Conservation (phyloP, 23 tunicate species). For the Diplosoma virens region DNA sequence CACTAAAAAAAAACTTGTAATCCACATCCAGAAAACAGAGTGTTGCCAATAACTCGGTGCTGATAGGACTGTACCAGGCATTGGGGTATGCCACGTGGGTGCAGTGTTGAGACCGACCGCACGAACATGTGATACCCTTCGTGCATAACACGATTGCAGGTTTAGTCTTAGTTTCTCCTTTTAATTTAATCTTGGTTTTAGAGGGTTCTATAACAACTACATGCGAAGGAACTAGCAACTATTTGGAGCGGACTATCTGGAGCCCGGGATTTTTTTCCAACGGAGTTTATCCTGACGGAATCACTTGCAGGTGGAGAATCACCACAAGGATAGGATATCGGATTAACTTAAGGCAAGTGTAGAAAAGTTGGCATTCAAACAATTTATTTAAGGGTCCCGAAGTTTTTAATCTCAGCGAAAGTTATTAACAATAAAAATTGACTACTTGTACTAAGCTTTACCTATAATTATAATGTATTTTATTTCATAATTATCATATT, state of each 20-base stretch:
- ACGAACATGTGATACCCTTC: too few relatives aligned
- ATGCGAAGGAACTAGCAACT: conserved; percentile 58
- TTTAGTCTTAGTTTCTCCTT: background rate
- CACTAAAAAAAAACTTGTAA: too few relatives aligned
- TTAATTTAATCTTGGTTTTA: background rate
- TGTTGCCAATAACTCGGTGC: too few relatives aligned
- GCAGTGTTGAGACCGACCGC: too few relatives aligned
- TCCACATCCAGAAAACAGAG: too few relatives aligned
- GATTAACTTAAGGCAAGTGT: conserved; percentile 23
- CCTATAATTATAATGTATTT: background rate
- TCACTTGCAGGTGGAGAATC: conserved; percentile 56
- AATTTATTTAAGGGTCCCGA: too few relatives aligned
- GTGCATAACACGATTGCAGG: too few relatives aligned
- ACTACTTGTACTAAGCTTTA: background rate
- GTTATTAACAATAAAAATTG: too few relatives aligned
- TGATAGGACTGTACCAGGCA: too few relatives aligned
- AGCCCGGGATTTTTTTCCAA: conserved; percentile 45
- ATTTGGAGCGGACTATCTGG: conserved; percentile 54
- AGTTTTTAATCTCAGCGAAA: too few relatives aligned
- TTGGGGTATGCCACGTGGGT: too few relatives aligned
- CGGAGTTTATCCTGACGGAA: conserved; percentile 27
- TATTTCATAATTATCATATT: background rate
- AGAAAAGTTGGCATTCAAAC: too few relatives aligned
- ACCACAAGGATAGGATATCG: conserved; percentile 63
- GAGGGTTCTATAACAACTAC: conserved; percentile 55